Percentiles rank a stretch among this genome's conserved stretches.
Evolutionary conservation across 2,113 vertebrate genomes (phyloP).

Genomic region (Takifugu bimaculatus): DNA sequence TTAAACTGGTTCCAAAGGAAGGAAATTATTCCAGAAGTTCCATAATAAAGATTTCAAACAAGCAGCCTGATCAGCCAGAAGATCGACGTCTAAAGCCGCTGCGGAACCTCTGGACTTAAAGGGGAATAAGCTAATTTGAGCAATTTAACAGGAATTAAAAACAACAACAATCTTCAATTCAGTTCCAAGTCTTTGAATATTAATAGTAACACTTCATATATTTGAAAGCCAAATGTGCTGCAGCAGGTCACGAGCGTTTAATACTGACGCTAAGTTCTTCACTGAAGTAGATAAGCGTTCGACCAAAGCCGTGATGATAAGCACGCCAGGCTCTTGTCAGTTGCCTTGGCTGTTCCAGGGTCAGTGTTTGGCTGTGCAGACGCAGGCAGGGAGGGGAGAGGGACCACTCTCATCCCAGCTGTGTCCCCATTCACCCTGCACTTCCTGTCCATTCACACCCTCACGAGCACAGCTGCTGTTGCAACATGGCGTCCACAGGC

Average conservation of each 20-base stretch:
- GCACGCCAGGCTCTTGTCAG: conserved; percentile 16
- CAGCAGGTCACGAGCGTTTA: no score
- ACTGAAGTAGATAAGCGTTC: no score
- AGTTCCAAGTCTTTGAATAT: no score
- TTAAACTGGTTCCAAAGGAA: conserved; percentile 30
- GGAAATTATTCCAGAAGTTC: conserved; percentile 22
- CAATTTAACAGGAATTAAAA: no score
- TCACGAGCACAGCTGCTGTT: conserved; percentile 47
- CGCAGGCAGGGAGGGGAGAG: conserved; percentile 1
- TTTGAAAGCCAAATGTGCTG: no score
- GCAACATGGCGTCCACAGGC: conserved; percentile 20
- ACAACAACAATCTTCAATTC: no score
- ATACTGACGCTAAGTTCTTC: no score
- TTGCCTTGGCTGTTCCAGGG: conserved; percentile 26
- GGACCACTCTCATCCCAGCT: conserved; percentile 46
- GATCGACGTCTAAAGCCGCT: no score
- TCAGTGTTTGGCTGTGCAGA: no score
- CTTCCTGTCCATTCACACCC: conserved; percentile 59
- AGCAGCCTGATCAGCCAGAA: conserved; percentile 12
- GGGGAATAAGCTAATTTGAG: no score
- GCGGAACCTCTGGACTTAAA: no score
- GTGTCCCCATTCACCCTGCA: conserved; percentile 56
- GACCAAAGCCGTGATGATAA: not conserved
- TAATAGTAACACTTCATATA: no score
- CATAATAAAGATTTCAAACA: conserved; percentile 17